Conservation (phyloP, 2,113 vertebrate species). For the Apodemus speciosus region DNA sequence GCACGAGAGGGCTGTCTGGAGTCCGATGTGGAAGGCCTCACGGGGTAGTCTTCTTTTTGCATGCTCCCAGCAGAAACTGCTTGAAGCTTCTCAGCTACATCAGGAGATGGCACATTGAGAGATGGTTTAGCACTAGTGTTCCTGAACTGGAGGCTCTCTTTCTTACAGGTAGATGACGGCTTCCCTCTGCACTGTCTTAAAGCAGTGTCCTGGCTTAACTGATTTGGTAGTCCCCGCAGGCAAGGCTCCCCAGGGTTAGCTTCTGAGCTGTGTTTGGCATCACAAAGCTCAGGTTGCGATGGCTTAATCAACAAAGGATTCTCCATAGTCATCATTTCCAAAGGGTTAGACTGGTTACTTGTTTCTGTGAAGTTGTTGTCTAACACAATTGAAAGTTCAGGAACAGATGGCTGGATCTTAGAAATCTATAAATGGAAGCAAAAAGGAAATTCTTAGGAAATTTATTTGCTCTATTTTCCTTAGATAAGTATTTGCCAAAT, state of each 20-base stretch:
- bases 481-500: slow-evolving; percentile 24
- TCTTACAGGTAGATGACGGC: slow-evolving; percentile 68
- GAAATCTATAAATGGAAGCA: slow-evolving; percentile 79
- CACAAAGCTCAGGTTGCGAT: slow-evolving; percentile 43
- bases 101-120: slow-evolving; percentile 73
- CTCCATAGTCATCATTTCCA: slow-evolving; percentile 66
- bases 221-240: slow-evolving; percentile 75
- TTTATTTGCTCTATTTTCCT: slow-evolving; percentile 22
- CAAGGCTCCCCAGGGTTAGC: slow-evolving; percentile 69
- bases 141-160: slow-evolving; percentile 66
- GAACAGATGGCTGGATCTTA: slow-evolving; percentile 93
- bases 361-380: slow-evolving; percentile 87
- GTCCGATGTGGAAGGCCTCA: slow-evolving; percentile 51
- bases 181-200: slow-evolving; percentile 74
- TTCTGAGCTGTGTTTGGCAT: slow-evolving; percentile 71
- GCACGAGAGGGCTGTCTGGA: slow-evolving; percentile 74
- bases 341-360: slow-evolving; percentile 59
- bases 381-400: slow-evolving; percentile 96
- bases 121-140: slow-evolving; percentile 44
- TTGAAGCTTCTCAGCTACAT: slow-evolving; percentile 73
- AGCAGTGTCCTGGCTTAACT: slow-evolving; percentile 67
- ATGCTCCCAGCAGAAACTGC: slow-evolving; percentile 57
- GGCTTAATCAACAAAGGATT: slow-evolving; percentile 60
- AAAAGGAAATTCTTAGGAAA: slow-evolving; percentile 38
- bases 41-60: slow-evolving; percentile 68